phyloP scores from a whole-genome alignment of 2,888 invertebrate genomes.

The Nomada fucata region DNA sequence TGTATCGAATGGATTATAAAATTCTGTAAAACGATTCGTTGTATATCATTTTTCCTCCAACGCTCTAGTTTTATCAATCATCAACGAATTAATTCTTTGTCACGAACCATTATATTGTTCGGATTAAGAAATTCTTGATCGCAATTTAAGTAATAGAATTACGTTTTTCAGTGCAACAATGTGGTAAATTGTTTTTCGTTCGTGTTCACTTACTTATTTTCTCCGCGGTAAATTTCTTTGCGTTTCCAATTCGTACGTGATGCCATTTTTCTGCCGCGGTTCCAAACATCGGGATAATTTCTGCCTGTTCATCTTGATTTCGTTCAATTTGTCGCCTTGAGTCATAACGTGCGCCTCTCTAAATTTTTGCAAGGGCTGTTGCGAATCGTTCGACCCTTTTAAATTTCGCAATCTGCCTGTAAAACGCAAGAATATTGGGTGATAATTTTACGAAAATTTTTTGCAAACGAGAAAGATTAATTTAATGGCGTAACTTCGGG shows the following conservation, averaged over 20 bases:
- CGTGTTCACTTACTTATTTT: conserved; percentile 33
- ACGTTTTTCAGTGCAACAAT: conserved; percentile 17
- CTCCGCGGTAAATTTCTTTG: conserved; percentile 16
- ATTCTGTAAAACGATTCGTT: conserved; percentile 57
- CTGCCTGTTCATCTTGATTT: conserved; percentile 67
- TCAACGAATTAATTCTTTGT: conserved; percentile 21
- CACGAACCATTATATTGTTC: not conserved
- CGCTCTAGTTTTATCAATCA: not conserved
- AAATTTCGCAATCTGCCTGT: conserved; percentile 41
- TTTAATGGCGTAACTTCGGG: not conserved
- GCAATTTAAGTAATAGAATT: not conserved
- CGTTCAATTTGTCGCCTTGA: conserved; percentile 70
- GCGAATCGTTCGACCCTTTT: conserved; percentile 11
- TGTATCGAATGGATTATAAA: conserved; percentile 68
- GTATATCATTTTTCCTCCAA: conserved; percentile 45
- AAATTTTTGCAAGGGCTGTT: conserved; percentile 15
- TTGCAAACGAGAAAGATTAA: not conserved
- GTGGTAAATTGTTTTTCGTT: conserved; percentile 12
- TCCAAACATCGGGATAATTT: conserved; percentile 20
- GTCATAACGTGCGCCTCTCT: conserved; percentile 38
- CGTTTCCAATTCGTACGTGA: conserved; percentile 1
- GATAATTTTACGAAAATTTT: not conserved
- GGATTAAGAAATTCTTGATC: not conserved
- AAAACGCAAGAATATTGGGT: not conserved
- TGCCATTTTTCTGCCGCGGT: conserved; percentile 7